Conservation (phyloP, 1,140 invertebrate species). For the Brachionus rubens region DNA sequence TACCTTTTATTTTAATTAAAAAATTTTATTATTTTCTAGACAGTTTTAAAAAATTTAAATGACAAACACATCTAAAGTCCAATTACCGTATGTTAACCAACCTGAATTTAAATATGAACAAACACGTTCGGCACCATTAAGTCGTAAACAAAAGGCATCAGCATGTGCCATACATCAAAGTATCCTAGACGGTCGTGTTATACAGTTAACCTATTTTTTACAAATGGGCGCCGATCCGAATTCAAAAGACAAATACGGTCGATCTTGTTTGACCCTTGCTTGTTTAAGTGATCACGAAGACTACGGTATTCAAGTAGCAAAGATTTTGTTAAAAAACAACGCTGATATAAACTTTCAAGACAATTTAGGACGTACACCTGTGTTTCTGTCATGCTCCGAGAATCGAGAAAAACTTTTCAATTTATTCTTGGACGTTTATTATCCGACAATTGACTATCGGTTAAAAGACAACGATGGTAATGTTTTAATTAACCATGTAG, state of each 20-base stretch:
- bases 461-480: conserved; percentile 32
- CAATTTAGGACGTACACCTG: neutral
- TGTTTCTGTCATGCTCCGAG: neutral
- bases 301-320: conserved; percentile 40
- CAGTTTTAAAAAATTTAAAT: neutral
- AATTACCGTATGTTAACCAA: neutral
- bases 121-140: neutral
- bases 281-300: conserved; percentile 28
- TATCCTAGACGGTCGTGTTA: conserved; percentile 24
- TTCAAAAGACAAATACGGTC: conserved; percentile 15
- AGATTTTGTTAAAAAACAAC: neutral
- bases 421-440: neutral
- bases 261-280: conserved; percentile 5
- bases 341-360: conserved; percentile 31
- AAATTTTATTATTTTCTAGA: no score
- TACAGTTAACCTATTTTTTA: conserved; percentile 19
- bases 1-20: no score
- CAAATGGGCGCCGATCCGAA: conserved; percentile 15
- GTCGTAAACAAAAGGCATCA: neutral
- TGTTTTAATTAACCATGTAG: neutral
- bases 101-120: neutral
- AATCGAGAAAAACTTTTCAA: conserved; percentile 17
- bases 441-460: conserved; percentile 1
- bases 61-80: neutral
- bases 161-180: conserved; percentile 25